These are phyloP conservation scores for Syrista parreyssii DNA, from an alignment of 2,888 invertebrate species.

Conservation along the genomic window DNA sequence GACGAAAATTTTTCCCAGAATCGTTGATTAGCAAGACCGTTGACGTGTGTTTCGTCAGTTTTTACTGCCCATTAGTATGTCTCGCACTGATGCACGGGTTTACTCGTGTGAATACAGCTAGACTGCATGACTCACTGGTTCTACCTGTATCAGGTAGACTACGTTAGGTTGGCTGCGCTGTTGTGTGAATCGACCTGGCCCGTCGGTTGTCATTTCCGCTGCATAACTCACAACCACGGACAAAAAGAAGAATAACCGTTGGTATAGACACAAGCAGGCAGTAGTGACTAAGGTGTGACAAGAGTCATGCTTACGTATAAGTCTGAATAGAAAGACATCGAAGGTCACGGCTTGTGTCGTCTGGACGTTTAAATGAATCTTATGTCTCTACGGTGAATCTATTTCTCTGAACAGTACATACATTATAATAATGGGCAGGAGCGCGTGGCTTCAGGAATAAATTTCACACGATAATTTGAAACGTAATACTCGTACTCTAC, in stretches of 20 bases:
- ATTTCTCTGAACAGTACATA: background rate
- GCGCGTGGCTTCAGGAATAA: background rate
- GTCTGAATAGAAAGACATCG: background rate
- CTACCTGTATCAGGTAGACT: background rate
- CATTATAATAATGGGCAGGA: background rate
- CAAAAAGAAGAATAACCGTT: background rate
- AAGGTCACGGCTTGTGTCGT: background rate
- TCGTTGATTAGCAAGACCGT: background rate
- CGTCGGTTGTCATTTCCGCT: background rate
- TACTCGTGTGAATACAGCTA: background rate
- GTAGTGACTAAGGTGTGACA: background rate
- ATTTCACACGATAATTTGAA: background rate
- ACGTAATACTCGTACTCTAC: background rate
- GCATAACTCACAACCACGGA: background rate
- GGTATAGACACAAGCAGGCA: background rate
- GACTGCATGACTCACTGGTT: background rate
- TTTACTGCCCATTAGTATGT: background rate
- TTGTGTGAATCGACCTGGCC: background rate
- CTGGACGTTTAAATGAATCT: background rate
- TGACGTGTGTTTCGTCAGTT: background rate
- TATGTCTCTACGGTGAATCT: background rate
- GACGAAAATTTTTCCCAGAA: background rate
- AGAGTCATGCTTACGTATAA: background rate
- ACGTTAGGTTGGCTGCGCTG: background rate
- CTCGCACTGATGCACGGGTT: background rate